phyloP scores from a whole-genome alignment of 2,888 invertebrate genomes.

The Chloromyia formosa region DNA sequence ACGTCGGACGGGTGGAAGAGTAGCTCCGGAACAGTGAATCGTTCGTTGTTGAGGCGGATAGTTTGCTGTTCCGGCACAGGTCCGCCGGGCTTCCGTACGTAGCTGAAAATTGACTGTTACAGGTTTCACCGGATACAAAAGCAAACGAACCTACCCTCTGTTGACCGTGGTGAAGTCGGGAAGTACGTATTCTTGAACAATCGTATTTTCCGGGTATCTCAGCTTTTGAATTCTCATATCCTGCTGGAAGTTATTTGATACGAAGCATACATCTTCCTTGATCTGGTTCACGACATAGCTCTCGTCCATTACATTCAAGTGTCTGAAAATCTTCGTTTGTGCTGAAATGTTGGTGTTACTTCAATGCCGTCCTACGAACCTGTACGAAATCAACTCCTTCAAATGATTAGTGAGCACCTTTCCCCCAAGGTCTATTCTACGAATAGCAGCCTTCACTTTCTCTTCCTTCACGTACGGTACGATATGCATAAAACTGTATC shows the following conservation, averaged over 20 bases:
- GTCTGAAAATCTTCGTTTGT: conserved; percentile 64
- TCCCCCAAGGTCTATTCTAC: conserved; percentile 93
- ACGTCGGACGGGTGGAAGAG: conserved; percentile 95
- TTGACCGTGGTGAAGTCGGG: conserved; percentile 94
- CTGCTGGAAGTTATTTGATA: conserved; percentile 81
- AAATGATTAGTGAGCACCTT: conserved; percentile 97
- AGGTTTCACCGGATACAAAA: not conserved
- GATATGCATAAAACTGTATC: conserved; percentile 95
- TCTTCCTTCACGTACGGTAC: conserved; percentile 88
- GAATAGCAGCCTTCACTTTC: conserved; percentile 74
- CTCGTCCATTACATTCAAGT: conserved; percentile 98
- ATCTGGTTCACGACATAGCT: conserved; percentile 98
- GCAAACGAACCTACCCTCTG: conserved; percentile 71
- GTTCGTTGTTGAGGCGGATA: conserved; percentile 88
- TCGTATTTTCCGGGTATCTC: conserved; percentile 72
- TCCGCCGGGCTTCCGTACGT: conserved; percentile 49
- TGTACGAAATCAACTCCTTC: conserved; percentile 97
- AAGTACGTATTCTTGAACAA: conserved; percentile 89
- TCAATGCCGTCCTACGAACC: conserved; percentile 51
- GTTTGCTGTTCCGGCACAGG: conserved; percentile 72
- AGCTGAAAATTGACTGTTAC: conserved; percentile 18
- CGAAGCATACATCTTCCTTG: conserved; percentile 97
- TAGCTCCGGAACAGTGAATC: conserved; percentile 94
- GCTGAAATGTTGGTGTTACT: not conserved
- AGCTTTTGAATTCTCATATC: conserved; percentile 78